Conservation (phyloP, 1,140 invertebrate genomes). For the Camponotus vicinus region DNA sequence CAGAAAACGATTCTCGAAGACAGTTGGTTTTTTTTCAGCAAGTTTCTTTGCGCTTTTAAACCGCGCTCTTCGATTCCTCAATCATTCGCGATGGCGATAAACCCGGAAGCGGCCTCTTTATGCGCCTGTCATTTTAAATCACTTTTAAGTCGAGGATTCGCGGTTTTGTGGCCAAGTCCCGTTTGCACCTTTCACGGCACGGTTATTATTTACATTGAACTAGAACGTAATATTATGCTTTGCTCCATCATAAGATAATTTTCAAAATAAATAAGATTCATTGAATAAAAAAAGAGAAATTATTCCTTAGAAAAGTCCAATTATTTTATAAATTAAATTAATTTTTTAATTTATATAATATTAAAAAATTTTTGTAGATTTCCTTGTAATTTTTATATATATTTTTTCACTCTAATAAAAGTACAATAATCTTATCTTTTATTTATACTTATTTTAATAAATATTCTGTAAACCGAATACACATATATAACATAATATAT, state of each 20-base stretch:
- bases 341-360: too few species aligned
- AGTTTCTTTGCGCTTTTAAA: constrained; percentile 2
- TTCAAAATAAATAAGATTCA: background rate
- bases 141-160: constrained; percentile 38
- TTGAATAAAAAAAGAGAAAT: too few species aligned
- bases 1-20: constrained; percentile 9
- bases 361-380: too few species aligned
- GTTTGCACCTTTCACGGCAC: background rate
- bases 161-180: constrained; percentile 42
- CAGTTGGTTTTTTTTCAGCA: background rate
- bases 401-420: too few species aligned
- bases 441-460: too few species aligned
- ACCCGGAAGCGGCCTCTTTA: constrained; percentile 45
- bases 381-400: too few species aligned
- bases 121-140: constrained; percentile 47
- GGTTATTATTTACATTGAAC: background rate
- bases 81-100: constrained; percentile 15
- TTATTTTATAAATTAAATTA: too few species aligned
- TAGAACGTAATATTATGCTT: background rate
- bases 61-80: background rate
- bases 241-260: background rate
- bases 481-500: too few species aligned
- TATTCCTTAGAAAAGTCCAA: too few species aligned
- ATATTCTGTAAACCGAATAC: too few species aligned
- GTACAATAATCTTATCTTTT: too few species aligned